Evolutionary conservation across 1,140 invertebrate species (phyloP), one percentile per base, ranked within the genome.

Genomic region (Trichomalopsis sarcophagae): DNA sequence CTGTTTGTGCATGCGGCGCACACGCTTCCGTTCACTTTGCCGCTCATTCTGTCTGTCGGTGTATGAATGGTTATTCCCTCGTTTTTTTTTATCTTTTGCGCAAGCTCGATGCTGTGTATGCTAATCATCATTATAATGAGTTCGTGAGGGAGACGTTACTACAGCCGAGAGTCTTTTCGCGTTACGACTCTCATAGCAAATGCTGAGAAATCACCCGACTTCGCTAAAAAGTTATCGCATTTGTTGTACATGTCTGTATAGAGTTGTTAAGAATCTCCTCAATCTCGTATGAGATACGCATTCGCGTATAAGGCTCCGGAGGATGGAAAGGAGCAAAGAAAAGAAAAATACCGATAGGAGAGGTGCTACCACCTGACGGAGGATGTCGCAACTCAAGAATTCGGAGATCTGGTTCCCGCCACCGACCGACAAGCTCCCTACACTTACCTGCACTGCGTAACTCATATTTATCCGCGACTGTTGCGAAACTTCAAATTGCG

Each of bases 291-390:
- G 47, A 17, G 47, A 50, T 50, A n/a, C 21, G n/a, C 17, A n/a
- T 55, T 55, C 40, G 1, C 9, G 5, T n/a, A 62, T 14, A 62
- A 6, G 50, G 13, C 0, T 62, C 6, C n/a, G 6, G 17, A n/a
- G 55, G 21, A n/a, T 62, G 55, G 17, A 62, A 14, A 44, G 6
- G 55, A 69, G 40, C 11, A 14, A 62, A 50, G 30, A 68, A 17
- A 71, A 83, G n/a, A 33, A 71, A 75, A 75, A 44, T 83, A 17
- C 40, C 36, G 23, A 71, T 76, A 21, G n/a, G 83, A 50, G 75
- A 66, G 69, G 90, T 91, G 90, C 88, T 87, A 84, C 90, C 90
- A 90, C 87, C 90, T 90, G 73, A 44, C 87, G 87, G 87, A n/a
- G 62, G 36, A 76, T 27, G 30, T 44, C 9, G 76, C 14, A 88